A percentile compares a stretch with the other conserved stretches of the same genome.
These are phyloP conservation scores for Podargus strigoides DNA, from an alignment of 2,797 vertebrate genomes.

Conservation along the genomic window DNA sequence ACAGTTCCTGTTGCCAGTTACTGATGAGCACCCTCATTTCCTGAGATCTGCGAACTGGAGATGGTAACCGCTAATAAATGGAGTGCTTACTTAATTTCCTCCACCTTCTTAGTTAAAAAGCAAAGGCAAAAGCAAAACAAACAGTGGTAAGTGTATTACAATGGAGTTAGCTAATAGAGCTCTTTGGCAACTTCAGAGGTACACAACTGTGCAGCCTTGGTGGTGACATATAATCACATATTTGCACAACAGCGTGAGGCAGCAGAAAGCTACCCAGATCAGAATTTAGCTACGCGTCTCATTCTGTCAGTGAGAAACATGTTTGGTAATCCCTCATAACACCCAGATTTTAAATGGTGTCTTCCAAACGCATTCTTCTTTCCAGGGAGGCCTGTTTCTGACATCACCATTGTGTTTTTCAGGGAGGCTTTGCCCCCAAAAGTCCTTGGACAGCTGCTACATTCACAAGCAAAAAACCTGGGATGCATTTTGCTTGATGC, in stretches of 20 bases:
- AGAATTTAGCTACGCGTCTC: neutral
- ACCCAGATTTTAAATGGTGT: neutral
- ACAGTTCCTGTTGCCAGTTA: neutral
- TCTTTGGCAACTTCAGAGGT: slow-evolving; percentile 23
- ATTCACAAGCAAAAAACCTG: neutral
- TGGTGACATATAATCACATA: neutral
- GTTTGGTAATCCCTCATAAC: neutral
- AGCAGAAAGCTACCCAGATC: neutral
- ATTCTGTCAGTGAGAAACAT: neutral
- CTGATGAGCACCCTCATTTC: neutral
- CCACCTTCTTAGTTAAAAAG: slow-evolving; percentile 6
- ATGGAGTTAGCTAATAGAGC: slow-evolving; percentile 16
- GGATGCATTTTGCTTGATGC: neutral
- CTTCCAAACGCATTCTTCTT: neutral
- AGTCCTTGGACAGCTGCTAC: neutral
- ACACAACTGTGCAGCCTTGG: neutral
- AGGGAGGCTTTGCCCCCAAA: neutral
- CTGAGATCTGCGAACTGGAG: neutral
- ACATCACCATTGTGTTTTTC: neutral
- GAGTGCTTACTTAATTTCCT: neutral
- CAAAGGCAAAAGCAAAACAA: slow-evolving; percentile 14
- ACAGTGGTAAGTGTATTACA: neutral
- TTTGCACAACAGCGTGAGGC: neutral
- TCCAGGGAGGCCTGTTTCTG: neutral
- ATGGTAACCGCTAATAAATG: neutral